Evolutionary conservation across 2,888 invertebrate species (phyloP), one percentile per base, ranked within the genome.

Genomic region (Chloroclystis v-ata): DNA sequence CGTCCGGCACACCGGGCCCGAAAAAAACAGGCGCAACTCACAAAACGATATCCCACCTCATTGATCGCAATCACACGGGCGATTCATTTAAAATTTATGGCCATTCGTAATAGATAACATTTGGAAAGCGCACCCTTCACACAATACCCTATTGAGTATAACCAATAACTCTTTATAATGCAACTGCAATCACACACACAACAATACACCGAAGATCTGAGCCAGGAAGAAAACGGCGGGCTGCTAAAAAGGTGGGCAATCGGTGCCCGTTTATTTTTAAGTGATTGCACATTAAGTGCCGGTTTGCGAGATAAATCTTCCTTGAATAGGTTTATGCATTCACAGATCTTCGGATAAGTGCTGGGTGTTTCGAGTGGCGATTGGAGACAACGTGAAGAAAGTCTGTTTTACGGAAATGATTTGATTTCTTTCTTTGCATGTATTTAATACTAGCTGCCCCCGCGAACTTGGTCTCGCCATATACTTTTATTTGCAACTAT

Each of bases 71-170:
- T 75, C 75, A 69, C 63, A 66, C 60, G 61, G 65, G 67, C 54
- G 67, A 69, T 77, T 78, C 74, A 71, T 72, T 68, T 65, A 62
- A 68, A 75, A 75, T 77, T 76, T 74, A 78, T 68, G 65, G 67
- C 63, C 63, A 61, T 67, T 67, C 55, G 60, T 65, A 66, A 65
- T 62, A 63, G 65, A 69, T 69, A 68, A 65, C 67, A 68, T 64
- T 67, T 57, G 65, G 61, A 61, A 60, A 57, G 49, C 37, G 59
- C 66, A 56, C 61, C 69, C 66, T 61, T 56, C 52, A 45, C 65
- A 73, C 72, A 72, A 72, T 72, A 60, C 65, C 64, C 63, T 56
- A 66, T 68, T 62, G 70, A 70, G 68, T 67, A 69, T 69, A 71
- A 68, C 68, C 69, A 59, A 72, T 73, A 74, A 72, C 68, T 76